phyloP scores from a whole-genome alignment of 1,140 invertebrate genomes.

The Sminthurinus signatus region DNA sequence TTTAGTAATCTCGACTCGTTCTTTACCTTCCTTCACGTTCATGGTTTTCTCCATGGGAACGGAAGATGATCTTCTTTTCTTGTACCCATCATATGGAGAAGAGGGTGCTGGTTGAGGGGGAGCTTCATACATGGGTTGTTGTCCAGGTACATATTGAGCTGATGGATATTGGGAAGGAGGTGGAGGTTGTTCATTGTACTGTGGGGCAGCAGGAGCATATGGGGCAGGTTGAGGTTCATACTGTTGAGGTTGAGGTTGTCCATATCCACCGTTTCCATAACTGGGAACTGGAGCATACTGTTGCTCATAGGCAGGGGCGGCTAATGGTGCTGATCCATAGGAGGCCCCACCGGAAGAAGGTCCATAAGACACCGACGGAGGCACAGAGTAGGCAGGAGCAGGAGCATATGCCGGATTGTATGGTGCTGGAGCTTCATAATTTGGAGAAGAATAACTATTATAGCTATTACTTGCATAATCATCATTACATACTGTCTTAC shows the following conservation, averaged over 20 bases:
- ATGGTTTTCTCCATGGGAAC: no score
- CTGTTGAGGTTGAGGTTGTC: not conserved
- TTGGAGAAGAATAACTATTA: not conserved
- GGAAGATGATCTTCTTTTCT: no score
- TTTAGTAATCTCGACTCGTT: no score
- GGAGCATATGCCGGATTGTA: not conserved
- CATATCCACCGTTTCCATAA: not conserved
- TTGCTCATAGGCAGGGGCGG: not conserved
- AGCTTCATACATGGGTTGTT: not conserved
- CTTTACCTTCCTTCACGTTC: no score
- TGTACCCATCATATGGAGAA: no score
- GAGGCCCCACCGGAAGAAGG: not conserved
- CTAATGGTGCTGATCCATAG: constrained; percentile 2
- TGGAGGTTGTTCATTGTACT: not conserved
- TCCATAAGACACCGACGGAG: not conserved
- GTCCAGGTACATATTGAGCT: not conserved
- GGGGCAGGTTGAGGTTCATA: no score
- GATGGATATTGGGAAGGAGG: not conserved
- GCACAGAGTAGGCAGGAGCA: not conserved
- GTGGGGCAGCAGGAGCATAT: not conserved
- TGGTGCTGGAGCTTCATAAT: not conserved
- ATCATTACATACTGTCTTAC: not conserved
- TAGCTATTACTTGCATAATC: not conserved
- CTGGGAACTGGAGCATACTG: not conserved
- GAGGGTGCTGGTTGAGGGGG: not conserved